Conservation (phyloP, 1,140 invertebrate genomes). For the Latrodectus geometricus region DNA sequence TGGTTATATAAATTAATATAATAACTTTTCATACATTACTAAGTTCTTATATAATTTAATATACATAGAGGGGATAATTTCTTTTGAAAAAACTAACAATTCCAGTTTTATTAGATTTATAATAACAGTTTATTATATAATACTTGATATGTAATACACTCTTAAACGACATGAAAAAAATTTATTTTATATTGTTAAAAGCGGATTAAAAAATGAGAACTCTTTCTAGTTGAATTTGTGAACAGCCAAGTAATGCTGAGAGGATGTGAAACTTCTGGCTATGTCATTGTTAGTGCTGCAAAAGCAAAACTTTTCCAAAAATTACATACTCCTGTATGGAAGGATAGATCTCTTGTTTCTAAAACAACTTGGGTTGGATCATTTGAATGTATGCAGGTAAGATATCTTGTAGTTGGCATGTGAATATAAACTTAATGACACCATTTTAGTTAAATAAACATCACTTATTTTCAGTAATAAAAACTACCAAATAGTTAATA, state of each 20-base stretch:
- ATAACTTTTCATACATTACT: too few relatives aligned
- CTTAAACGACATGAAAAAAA: too few relatives aligned
- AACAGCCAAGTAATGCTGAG: conserved; percentile 96
- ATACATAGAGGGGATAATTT: too few relatives aligned
- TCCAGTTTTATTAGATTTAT: too few relatives aligned
- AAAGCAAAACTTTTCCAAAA: conserved; percentile 93
- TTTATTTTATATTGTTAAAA: too few relatives aligned
- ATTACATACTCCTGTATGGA: conserved; percentile 92
- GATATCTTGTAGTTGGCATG: neutral
- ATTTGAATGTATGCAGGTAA: conserved; percentile 91
- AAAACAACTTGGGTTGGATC: conserved; percentile 96
- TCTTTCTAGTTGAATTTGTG: conserved; percentile 84
- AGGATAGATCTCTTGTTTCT: conserved; percentile 85
- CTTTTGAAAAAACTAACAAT: too few relatives aligned
- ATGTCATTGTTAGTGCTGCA: conserved; percentile 95
- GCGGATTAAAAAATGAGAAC: neutral
- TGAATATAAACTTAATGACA: neutral
- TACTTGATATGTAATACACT: too few relatives aligned
- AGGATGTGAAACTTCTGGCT: conserved; percentile 95
- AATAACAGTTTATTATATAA: too few relatives aligned
- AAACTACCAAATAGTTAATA: neutral
- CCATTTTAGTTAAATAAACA: neutral
- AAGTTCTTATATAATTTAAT: too few relatives aligned
- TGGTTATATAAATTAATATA: too few relatives aligned
- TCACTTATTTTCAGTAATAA: neutral